Base-by-base conservation (phyloP, 2,888 invertebrate genomes). In the Caenorhabditis sp. region DNA sequence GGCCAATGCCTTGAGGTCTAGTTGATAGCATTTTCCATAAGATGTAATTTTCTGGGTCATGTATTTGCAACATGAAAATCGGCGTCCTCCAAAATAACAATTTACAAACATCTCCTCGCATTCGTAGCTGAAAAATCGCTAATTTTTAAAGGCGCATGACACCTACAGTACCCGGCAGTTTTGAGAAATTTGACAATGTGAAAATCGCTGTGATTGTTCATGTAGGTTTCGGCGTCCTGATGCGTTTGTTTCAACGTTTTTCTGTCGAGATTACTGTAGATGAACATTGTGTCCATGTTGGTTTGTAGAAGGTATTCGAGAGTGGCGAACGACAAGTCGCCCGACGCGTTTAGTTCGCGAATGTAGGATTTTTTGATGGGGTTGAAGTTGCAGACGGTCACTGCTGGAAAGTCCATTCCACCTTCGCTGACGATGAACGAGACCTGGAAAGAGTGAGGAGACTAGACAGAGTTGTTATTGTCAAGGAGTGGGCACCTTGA, bases 321-420 rank as follows among this genome's bases (percentile, higher is more conserved):
- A 14, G 80, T 72, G 3, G 62, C 63, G 10, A 71, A 60, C 0
- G 71, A 57, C 58, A 81, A 66, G 61, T 81, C 77, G 17, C 71
- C 73, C 43, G 78, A 73, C 53, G 59, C 57, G 57, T 80, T 78
- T 59, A 80, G 54, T 36, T 69, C 73, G 53, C 78, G 58, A 2
- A 84, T 67, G 60, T 82, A 81, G 23, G 73, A 68, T 59, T 78
- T 75, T 27, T 77, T 74, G 59, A 84, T 75, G 12, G 82, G 80
- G 63, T 85, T 85, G 77, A 81, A 85, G 58, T 79, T 84, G 74
- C 85, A 85, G 8, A 85, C 74, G 10, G 85, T 85, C 26, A 85
- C 78, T 8, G 76, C 70, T 31, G 85, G 84, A 55, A 85, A 83
- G 17, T 74, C 67, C 63, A 85, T 72, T n/a, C 85, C 84, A 26